These are phyloP conservation scores for Choloepus didactylus DNA, from an alignment of 2,797 vertebrate genomes.

Conservation along the genomic window DNA sequence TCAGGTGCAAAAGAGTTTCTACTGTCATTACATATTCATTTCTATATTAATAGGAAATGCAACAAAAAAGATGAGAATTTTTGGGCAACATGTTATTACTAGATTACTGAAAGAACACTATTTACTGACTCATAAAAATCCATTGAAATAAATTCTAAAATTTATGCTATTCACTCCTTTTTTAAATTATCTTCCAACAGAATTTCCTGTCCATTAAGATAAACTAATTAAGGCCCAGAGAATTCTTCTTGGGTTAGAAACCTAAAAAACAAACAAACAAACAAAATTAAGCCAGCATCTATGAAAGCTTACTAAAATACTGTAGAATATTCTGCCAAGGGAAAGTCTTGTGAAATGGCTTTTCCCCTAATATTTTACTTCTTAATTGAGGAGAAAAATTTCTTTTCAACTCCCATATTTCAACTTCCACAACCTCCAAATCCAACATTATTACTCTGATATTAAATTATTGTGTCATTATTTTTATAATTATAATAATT, in stretches of 20 bases:
- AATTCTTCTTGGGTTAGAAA: constrained; percentile 56
- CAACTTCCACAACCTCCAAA: neutral
- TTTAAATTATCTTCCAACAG: constrained; percentile 35
- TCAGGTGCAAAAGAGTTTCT: constrained; percentile 72
- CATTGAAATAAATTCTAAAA: neutral
- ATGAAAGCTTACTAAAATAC: constrained; percentile 37
- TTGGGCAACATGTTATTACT: constrained; percentile 38
- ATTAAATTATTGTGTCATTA: constrained; percentile 67
- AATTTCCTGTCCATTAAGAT: constrained; percentile 8
- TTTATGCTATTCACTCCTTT: constrained; percentile 52
- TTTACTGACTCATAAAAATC: constrained; percentile 9
- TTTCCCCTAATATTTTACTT: constrained; percentile 70
- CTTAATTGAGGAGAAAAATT: constrained; percentile 66
- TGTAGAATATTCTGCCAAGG: constrained; percentile 34
- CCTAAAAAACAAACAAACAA: neutral
- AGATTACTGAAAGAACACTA: constrained; percentile 31
- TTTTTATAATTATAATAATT: constrained; percentile 70
- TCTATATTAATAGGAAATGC: constrained; percentile 58
- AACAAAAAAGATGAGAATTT: constrained; percentile 74
- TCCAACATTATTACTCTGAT: constrained; percentile 48
- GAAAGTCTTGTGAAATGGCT: constrained; percentile 47
- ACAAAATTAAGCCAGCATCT: neutral
- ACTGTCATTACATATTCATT: constrained; percentile 33
- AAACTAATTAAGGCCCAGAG: neutral
- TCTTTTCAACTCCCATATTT: constrained; percentile 56